Base-by-base conservation (phyloP, 2,797 vertebrate species). In the Neostethus bicornis region DNA sequence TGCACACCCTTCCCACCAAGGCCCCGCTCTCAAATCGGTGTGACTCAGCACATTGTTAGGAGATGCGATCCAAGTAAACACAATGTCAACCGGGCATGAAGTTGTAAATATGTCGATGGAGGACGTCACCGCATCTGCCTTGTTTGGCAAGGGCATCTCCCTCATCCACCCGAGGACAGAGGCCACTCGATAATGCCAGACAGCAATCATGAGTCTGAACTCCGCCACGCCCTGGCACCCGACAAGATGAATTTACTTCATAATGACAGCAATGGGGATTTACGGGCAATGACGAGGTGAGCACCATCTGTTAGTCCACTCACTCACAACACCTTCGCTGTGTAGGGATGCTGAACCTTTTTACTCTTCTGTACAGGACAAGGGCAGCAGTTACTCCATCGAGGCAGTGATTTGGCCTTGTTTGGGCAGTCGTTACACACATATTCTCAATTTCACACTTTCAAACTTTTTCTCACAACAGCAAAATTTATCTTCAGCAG, bases 231-330 rank as follows among this genome's bases (percentile, higher is more conserved):
- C 61, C 55, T 4, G 20, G 51, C 61, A 26, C 48, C 56, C 55
- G 59, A 86, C 73, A 75, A 79, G 84, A 86, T 67, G 56, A 75
- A 87, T 86, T 84, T 45, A 43, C 65, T 71, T 78, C 54, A 75
- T 86, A 85, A 89, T 75, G 78, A 77, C 81, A 43, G 51, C 68
- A 56, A 73, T 66, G 50, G 38, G 75, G 70, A 82, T 81, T 82
- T 78, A 83, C 71, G 62, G 56, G 45, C 25, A 51, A 50, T 19
- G 0, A 23, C 1, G 56, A 66, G 66, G 69, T 62, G 72, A 74
- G 63, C 26, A 32, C 54, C 51, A 61, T 74, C 48, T 58, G 65
- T 82, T 70, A 63, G 12, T 56, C 56, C 76, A 51, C 28, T 67
- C 54, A 65, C 59, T 80, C 69, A 63, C 34, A 4, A 61, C 31